phyloP scores from a whole-genome alignment of 2,888 invertebrate species.

The Pegoplata infirma region DNA sequence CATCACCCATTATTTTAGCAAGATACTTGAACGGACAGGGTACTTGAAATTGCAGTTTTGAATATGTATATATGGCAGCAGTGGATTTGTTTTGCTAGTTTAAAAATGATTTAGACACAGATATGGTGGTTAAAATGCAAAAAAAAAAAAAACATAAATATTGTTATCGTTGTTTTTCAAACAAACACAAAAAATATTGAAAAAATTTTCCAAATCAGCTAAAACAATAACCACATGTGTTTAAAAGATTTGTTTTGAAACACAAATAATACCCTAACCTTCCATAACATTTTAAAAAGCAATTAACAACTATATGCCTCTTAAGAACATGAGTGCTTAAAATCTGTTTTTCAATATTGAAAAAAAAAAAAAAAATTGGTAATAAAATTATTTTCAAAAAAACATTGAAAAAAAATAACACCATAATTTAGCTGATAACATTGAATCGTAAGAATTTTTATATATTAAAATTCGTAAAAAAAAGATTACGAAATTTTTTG shows the following conservation, averaged over 20 bases:
- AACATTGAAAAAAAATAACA: too few species aligned
- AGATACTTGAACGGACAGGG: neutral
- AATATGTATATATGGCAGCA: neutral
- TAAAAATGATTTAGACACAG: constrained; percentile 9
- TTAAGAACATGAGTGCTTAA: neutral
- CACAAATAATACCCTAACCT: constrained; percentile 44
- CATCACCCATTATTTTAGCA: neutral
- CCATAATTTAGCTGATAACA: constrained; percentile 48
- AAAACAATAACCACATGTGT: constrained; percentile 27
- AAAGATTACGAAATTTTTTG: constrained; percentile 37
- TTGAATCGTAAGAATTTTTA: constrained; percentile 17
- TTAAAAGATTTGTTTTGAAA: constrained; percentile 10
- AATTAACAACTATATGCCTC: neutral
- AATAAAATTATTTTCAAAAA: neutral
- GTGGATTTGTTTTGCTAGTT: constrained; percentile 1
- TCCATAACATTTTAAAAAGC: constrained; percentile 29
- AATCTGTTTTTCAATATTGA: constrained; percentile 12
- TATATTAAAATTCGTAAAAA: constrained; percentile 8
- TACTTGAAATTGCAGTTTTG: constrained; percentile 15
- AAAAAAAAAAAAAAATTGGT: constrained; percentile 8
- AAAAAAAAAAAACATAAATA: constrained; percentile 6
- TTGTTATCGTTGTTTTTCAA: too few species aligned
- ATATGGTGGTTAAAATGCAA: neutral
- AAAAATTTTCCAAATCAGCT: neutral
- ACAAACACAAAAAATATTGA: neutral